Percentiles rank a stretch among this genome's conserved stretches.
Conservation (phyloP, 1,140 invertebrate species). For the Calephelis nemesis region DNA sequence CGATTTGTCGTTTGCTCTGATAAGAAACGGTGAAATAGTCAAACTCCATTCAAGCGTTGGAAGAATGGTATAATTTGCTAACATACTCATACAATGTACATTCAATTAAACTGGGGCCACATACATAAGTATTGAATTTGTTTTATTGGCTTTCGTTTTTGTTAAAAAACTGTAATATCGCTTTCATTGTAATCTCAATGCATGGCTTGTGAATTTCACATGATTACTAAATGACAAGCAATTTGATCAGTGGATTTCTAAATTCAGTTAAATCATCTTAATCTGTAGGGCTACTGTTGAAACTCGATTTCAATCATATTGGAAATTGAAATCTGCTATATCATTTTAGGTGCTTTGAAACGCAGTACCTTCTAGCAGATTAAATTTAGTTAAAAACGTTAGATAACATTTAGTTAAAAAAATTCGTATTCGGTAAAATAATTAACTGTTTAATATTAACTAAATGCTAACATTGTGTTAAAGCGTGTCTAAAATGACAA, state of each 20-base stretch:
- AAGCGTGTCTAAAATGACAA: too few relatives aligned
- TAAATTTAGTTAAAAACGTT: too few relatives aligned
- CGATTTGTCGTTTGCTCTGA: conserved; percentile 30
- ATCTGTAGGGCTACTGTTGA: too few relatives aligned
- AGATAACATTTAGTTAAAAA: too few relatives aligned
- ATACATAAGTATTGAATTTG: conserved; percentile 53
- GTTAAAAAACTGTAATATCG: conserved; percentile 44
- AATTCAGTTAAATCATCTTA: too few relatives aligned
- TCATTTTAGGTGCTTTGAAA: too few relatives aligned
- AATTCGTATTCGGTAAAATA: too few relatives aligned
- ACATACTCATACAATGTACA: conserved; percentile 42
- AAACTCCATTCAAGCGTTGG: conserved; percentile 58
- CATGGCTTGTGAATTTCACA: conserved; percentile 47
- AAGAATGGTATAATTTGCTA: conserved; percentile 53
- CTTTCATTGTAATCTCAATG: conserved; percentile 50
- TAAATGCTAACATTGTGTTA: too few relatives aligned
- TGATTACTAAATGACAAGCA: conserved; percentile 35
- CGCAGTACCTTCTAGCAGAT: too few relatives aligned
- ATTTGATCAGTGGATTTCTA: not conserved
- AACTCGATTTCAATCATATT: too few relatives aligned
- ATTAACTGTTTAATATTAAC: too few relatives aligned
- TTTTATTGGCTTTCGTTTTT: conserved; percentile 59
- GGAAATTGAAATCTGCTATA: too few relatives aligned
- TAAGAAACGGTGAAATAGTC: conserved; percentile 59
- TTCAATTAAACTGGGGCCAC: conserved; percentile 50